Evolutionary conservation across 1,140 invertebrate species (phyloP).

Genomic region (Pseudomyrmex sp.): DNA sequence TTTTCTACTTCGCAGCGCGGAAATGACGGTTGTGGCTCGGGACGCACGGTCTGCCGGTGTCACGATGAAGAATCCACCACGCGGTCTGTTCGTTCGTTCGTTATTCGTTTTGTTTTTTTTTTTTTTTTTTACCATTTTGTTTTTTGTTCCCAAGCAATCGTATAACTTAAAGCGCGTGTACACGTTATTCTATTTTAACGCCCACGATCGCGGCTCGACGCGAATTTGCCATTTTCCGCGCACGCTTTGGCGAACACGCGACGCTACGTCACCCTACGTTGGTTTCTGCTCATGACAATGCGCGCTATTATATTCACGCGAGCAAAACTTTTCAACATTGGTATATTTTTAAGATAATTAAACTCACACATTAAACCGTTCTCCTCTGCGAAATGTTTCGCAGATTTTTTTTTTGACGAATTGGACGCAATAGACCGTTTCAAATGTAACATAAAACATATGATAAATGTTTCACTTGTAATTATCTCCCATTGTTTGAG

Average conservation of each 20-base stretch:
- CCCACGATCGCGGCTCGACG: slow-evolving; percentile 18
- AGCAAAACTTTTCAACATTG: slow-evolving; percentile 24
- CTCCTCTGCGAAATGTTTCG: too few relatives aligned
- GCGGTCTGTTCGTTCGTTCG: slow-evolving; percentile 2
- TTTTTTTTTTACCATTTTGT: neutral
- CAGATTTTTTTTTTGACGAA: too few relatives aligned
- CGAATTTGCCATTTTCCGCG: slow-evolving; percentile 11
- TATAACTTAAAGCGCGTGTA: slow-evolving; percentile 31
- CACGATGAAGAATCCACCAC: slow-evolving; percentile 49
- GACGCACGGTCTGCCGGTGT: slow-evolving; percentile 40
- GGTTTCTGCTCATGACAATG: slow-evolving; percentile 36
- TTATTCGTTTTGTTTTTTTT: neutral
- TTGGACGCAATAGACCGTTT: too few relatives aligned
- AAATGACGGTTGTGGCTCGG: slow-evolving; percentile 31
- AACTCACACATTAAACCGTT: neutral
- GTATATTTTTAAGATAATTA: slow-evolving; percentile 14
- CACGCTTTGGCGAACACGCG: slow-evolving; percentile 1
- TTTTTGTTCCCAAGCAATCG: neutral
- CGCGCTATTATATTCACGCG: slow-evolving; percentile 14
- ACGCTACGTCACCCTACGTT: slow-evolving; percentile 19
- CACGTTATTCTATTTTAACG: slow-evolving; percentile 54
- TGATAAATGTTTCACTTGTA: neutral
- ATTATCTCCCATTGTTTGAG: neutral
- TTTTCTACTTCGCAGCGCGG: slow-evolving; percentile 37
- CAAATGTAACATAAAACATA: neutral